Percentiles rank a stretch among this genome's conserved stretches.
phyloP scores from a whole-genome alignment of 2,113 vertebrate genomes.

The Urocolius indicus region DNA sequence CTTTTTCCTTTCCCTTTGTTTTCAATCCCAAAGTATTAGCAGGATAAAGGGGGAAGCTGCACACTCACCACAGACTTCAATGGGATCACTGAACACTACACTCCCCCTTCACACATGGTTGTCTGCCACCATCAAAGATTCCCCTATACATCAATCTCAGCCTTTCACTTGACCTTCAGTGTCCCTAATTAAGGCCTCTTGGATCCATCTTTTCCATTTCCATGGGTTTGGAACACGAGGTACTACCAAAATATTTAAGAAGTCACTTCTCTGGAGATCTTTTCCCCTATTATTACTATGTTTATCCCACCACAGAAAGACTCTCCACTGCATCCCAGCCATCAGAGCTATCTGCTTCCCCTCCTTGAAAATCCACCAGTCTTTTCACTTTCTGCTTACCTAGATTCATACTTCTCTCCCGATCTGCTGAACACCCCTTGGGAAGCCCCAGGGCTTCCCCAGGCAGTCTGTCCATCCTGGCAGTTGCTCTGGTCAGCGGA shows the following conservation, averaged over 20 bases:
- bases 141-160: background rate
- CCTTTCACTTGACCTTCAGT: background rate
- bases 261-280: background rate
- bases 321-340: background rate
- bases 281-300: background rate
- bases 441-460: background rate
- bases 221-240: background rate
- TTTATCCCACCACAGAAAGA: background rate
- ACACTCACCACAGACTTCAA: background rate
- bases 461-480: background rate
- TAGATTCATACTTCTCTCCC: background rate
- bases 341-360: background rate
- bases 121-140: background rate
- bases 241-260: background rate
- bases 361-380: background rate
- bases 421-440: background rate
- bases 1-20: background rate
- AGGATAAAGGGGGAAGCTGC: background rate
- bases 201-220: background rate
- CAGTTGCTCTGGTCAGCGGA: background rate
- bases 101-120: background rate
- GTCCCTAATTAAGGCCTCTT: background rate
- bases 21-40: background rate
- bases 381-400: background rate
- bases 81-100: background rate